Base-by-base conservation (phyloP, 1,140 invertebrate species). In the Rhagoletis zephyria region DNA sequence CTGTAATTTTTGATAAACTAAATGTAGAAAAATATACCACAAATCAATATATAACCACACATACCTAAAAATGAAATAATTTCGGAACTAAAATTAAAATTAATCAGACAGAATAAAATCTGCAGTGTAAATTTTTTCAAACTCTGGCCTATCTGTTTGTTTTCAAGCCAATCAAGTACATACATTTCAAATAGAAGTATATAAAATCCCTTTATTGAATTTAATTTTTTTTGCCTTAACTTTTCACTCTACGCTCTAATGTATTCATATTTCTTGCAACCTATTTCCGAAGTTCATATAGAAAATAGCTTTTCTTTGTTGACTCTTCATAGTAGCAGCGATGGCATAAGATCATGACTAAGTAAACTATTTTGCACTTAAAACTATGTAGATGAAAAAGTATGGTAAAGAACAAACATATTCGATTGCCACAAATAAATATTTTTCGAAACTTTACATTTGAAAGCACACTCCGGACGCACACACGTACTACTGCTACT, bases 361-460 rank as follows among this genome's bases (percentile, higher is more conserved):
- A 81, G 45, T 81, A 81, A 81, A 81, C 74, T 81, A 81, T 42
- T 81, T 81, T 30, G 48, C 59, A 85, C 59, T 85, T 85, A 63
- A 85, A 85, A 85, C 30, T 30, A 30, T 30, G 61, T 56, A 63
- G 40, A 85, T 61, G 51, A 85, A 61, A 85, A 85, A 85, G 51
- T 42, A 61, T 56, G 59, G 45, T 9, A 45, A 60, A 48, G 51
- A 85, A 85, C 45, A 81, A 81, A 81, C 74, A 81, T 19, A 81
- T 81, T 81, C 48, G 14, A 42, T 85, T 85, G 85, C 61, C 61
- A 61, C 85, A 63, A 85, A 63, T 61, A 85, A 85, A 85, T 85
- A 63, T 85, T 85, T 30, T 85, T 85, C 56, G 45, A 85, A 61
- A 85, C 61, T 85, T 85, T 48, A 56, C 30, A 61, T 85, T 85